Evolutionary conservation across 30 jellyfish, hydroid and myxozoan species (phyloP).

Genomic region (Sanderia malayensis): DNA sequence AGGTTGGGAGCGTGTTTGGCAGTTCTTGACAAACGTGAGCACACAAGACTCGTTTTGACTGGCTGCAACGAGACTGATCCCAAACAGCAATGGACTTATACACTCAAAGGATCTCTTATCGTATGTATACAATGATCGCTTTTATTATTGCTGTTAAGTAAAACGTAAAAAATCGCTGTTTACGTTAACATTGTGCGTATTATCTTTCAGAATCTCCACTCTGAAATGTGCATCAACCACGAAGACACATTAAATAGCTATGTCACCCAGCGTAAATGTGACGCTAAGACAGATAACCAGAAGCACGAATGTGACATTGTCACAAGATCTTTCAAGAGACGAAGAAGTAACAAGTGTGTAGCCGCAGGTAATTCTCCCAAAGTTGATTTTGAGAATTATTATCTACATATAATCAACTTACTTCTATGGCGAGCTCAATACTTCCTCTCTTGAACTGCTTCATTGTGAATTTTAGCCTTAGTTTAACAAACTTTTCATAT

Average conservation of each 20-base stretch:
- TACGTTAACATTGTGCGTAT: too few species aligned
- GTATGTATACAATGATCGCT: constrained; percentile 42
- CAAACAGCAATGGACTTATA: constrained; percentile 85
- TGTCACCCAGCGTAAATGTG: constrained; percentile 69
- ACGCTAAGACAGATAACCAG: constrained; percentile 38
- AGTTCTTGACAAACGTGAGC: constrained; percentile 31
- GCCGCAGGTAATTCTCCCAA: constrained; percentile 55
- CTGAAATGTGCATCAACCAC: constrained; percentile 76
- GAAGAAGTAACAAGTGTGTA: constrained; percentile 75
- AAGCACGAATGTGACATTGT: constrained; percentile 77
- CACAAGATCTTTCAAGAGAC: constrained; percentile 72
- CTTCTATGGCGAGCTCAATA: not conserved
- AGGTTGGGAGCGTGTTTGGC: constrained; percentile 88
- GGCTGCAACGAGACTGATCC: constrained; percentile 86
- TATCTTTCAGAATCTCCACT: constrained; percentile 50
- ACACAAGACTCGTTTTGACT: constrained; percentile 35
- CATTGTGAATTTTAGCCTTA: too few species aligned
- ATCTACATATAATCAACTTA: too few species aligned
- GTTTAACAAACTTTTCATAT: too few species aligned
- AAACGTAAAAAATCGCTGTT: not conserved
- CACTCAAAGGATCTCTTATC: constrained; percentile 78
- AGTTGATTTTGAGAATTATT: not conserved
- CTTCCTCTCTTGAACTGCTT: too few species aligned
- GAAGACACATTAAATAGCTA: constrained; percentile 27
- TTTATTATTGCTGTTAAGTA: not conserved